Evolutionary conservation across 2,888 invertebrate genomes (phyloP), one percentile per base, ranked within the genome.

Genomic region (Parthenolecanium corni): DNA sequence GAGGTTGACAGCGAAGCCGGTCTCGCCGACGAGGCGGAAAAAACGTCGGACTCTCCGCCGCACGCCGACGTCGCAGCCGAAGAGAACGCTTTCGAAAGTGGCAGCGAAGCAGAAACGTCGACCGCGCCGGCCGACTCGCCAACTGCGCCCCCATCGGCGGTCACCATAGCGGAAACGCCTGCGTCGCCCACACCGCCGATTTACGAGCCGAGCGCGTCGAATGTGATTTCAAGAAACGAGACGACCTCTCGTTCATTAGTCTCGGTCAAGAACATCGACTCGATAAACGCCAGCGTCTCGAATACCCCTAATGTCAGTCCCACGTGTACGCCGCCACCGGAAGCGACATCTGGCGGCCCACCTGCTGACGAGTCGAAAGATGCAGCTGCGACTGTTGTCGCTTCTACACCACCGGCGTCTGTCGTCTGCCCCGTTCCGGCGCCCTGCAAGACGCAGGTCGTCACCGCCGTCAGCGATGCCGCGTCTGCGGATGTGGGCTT

Each of bases 251-350:
- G 49, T 9, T 31, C 46, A 36, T 2, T 49, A 9, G 58, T 58
- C 12, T 23, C 49, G 12, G 58, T 58, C 11, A 58, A 49, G 38
- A 58, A 51, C 9, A 49, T 58, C 16, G 58, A 38, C 14, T 36
- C 21, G 21, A 58, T 58, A 11, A 58, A 58, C 18, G 57, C 57
- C 12, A 46, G 20, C 3, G 53, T 53, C 4, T 4, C 31, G 9
- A 31, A 31, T 9, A 31, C 31, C 5, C 31, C 31, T 31, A 31
- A 31, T 9, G 4, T 9, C 31, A 31, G 31, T 31, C 14, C 53
- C 2, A 9, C 9, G 9, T 31, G 5, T 31, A 40, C 38, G 11
- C 36, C 18, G 18, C 16, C 38, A 14, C 23, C 16, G 2, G 6
- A 14, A 14, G 21, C 40, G 2, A 23, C 23, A 20, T n/a, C n/a